These are phyloP conservation scores for Atta texana DNA, from an alignment of 1,140 invertebrate genomes.

Conservation along the genomic window DNA sequence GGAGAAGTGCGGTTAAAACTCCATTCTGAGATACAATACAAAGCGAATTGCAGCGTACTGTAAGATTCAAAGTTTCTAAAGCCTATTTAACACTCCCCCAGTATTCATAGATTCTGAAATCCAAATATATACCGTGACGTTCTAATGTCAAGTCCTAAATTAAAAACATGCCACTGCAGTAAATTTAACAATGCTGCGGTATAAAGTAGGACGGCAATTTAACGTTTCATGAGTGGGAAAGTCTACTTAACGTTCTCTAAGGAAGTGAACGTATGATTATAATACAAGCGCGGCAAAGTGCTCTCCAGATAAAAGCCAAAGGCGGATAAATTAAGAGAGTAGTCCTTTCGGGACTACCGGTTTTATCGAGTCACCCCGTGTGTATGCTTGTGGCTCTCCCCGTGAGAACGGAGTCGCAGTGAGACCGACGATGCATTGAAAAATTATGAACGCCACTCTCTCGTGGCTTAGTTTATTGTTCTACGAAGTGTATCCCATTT, in stretches of 20 bases:
- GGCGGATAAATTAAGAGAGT: conserved; percentile 19
- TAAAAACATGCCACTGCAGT: not conserved
- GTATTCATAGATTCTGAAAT: not conserved
- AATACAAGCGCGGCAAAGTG: not conserved
- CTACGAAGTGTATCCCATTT: conserved; percentile 58
- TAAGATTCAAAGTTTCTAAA: not conserved
- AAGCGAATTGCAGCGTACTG: not conserved
- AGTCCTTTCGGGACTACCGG: not conserved
- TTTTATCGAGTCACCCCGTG: conserved; percentile 40
- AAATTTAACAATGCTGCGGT: not conserved
- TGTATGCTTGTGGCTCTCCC: not conserved
- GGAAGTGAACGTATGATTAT: not conserved
- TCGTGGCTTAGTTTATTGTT: conserved; percentile 56
- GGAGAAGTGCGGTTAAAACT: not conserved
- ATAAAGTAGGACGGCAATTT: not conserved
- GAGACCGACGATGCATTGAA: conserved; percentile 49
- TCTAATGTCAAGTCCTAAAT: conserved; percentile 1
- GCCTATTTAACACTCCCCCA: not conserved
- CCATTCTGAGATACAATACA: not conserved
- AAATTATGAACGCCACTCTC: conserved; percentile 52
- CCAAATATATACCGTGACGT: not conserved
- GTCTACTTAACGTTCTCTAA: conserved; percentile 4
- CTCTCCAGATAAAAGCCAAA: not conserved
- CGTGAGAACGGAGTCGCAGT: conserved; percentile 33
- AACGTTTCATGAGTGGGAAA: not conserved